phyloP scores from a whole-genome alignment of 2,888 invertebrate species.

The Chrysomela aeneicollis region DNA sequence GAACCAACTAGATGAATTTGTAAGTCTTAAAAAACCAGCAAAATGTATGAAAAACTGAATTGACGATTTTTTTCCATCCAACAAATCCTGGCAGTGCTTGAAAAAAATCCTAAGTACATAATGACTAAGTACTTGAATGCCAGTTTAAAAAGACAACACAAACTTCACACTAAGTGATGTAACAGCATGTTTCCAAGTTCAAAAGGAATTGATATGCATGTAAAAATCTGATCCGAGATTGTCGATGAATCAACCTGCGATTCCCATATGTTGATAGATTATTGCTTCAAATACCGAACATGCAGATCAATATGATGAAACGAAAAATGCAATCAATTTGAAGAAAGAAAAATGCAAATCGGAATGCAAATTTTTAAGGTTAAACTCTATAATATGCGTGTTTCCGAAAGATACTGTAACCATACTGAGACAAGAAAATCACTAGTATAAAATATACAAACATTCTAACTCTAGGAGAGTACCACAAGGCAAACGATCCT shows the following conservation, averaged over 20 bases:
- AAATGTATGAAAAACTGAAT: slow-evolving; percentile 22
- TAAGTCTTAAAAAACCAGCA: slow-evolving; percentile 38
- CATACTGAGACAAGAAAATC: slow-evolving; percentile 38
- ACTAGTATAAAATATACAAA: slow-evolving; percentile 44
- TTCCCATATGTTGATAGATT: slow-evolving; percentile 19
- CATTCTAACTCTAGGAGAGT: slow-evolving; percentile 38
- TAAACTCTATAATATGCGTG: slow-evolving; percentile 42
- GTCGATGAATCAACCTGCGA: slow-evolving; percentile 10
- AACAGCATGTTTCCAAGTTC: slow-evolving; percentile 29
- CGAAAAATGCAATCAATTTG: slow-evolving; percentile 31
- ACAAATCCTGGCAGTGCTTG: slow-evolving; percentile 38
- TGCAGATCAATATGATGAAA: slow-evolving; percentile 35
- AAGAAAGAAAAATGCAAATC: slow-evolving; percentile 42
- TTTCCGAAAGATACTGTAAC: slow-evolving; percentile 44
- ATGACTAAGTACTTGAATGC: slow-evolving; percentile 34
- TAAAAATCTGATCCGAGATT: slow-evolving; percentile 22
- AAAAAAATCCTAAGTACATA: slow-evolving; percentile 33
- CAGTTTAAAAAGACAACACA: slow-evolving; percentile 30
- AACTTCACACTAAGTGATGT: slow-evolving; percentile 34
- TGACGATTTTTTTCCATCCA: slow-evolving; percentile 18
- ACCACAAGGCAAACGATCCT: slow-evolving; percentile 39
- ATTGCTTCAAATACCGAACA: slow-evolving; percentile 30
- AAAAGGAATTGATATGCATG: slow-evolving; percentile 26
- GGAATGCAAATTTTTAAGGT: slow-evolving; percentile 54
- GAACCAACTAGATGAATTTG: slow-evolving; percentile 26